Conservation (phyloP, 1,140 invertebrate species). For the Phymastichus coffea region DNA sequence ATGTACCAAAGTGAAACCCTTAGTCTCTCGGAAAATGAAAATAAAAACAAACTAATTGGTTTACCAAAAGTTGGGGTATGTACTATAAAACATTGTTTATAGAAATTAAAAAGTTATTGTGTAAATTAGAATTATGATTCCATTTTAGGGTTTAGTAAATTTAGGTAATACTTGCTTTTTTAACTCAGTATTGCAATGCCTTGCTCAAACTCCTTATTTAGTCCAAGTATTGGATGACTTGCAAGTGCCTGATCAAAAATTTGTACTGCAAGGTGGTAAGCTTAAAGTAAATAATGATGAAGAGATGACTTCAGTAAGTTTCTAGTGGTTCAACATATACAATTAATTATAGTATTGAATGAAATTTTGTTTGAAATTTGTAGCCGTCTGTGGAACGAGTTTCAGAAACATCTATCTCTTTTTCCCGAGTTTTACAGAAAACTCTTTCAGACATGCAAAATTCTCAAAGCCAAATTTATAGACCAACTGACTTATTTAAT, state of each 20-base stretch:
- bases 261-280: constrained; percentile 69
- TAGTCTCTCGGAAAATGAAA: constrained; percentile 28
- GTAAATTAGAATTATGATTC: constrained; percentile 5
- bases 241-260: constrained; percentile 66
- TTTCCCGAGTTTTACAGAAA: constrained; percentile 54
- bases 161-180: constrained; percentile 97
- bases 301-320: constrained; percentile 49
- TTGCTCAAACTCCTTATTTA: constrained; percentile 83
- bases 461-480: constrained; percentile 62
- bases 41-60: constrained; percentile 28
- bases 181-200: constrained; percentile 91
- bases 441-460: constrained; percentile 51
- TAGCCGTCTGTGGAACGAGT: constrained; percentile 67
- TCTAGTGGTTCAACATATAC: constrained; percentile 15
- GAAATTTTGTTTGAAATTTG: too few species aligned
- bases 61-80: constrained; percentile 40
- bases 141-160: constrained; percentile 72
- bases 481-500: constrained; percentile 71
- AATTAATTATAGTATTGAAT: too few species aligned
- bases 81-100: constrained; percentile 2
- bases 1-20: constrained; percentile 1
- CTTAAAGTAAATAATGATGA: constrained; percentile 57
- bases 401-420: constrained; percentile 68
- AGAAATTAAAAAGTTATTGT: neutral
- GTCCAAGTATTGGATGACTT: constrained; percentile 71